Evolutionary conservation across 1,140 invertebrate genomes (phyloP).

Genomic region (Antheraea mylitta): DNA sequence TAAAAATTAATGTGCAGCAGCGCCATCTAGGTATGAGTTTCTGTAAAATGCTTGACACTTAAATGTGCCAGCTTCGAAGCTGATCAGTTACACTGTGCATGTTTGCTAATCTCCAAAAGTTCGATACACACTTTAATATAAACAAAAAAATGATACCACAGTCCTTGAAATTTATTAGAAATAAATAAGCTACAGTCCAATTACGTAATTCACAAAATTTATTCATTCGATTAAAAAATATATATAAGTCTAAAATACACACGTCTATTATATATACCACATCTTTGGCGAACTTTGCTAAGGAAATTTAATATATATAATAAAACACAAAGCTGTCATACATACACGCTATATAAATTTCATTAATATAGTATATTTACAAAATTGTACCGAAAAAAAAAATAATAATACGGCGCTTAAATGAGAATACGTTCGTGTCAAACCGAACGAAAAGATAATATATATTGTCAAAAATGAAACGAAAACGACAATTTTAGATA

Average conservation of each 20-base stretch:
- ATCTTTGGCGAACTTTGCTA: constrained; percentile 60
- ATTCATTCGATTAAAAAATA: constrained; percentile 21
- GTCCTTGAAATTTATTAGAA: constrained; percentile 51
- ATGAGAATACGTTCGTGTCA: no score
- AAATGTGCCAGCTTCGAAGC: no score
- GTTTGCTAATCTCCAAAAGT: no score
- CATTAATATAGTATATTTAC: constrained; percentile 16
- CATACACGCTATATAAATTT: constrained; percentile 12
- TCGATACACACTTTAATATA: no score
- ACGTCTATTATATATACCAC: constrained; percentile 29
- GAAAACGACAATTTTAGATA: no score
- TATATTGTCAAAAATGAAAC: no score
- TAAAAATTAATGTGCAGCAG: no score
- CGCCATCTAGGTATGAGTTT: no score
- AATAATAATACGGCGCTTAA: background rate
- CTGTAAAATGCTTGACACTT: no score
- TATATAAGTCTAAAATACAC: constrained; percentile 35
- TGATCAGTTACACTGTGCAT: no score
- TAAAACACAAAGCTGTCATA: background rate
- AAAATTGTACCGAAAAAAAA: constrained; percentile 21
- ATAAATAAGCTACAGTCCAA: constrained; percentile 61
- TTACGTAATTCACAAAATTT: constrained; percentile 18
- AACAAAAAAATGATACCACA: background rate
- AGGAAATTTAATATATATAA: constrained; percentile 20
- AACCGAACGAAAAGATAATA: no score